Conservation (phyloP, 2,888 invertebrate genomes). For the Apoderus coryli region DNA sequence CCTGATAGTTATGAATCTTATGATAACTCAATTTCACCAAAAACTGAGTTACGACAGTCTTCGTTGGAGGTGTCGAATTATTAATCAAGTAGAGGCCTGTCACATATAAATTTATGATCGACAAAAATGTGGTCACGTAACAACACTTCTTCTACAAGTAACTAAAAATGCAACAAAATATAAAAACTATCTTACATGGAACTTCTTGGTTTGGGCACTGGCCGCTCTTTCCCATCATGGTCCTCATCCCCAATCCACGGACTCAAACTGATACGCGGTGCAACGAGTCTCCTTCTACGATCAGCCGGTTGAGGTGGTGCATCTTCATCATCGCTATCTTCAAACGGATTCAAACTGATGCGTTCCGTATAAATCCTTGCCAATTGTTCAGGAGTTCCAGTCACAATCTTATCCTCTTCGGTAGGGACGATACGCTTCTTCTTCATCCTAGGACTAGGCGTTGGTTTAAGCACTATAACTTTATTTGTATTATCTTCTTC, state of each 20-base stretch:
- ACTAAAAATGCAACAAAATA: too few species aligned
- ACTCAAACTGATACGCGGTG: constrained; percentile 42
- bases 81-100: too few species aligned
- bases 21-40: too few species aligned
- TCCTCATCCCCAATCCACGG: constrained; percentile 40
- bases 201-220: constrained; percentile 36
- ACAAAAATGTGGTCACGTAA: too few species aligned
- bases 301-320: constrained; percentile 15
- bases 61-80: too few species aligned
- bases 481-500: constrained; percentile 20
- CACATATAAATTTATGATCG: too few species aligned
- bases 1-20: too few species aligned
- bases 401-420: constrained; percentile 12
- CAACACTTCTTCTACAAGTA: too few species aligned
- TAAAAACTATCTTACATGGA: constrained; percentile 31
- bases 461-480: constrained; percentile 22
- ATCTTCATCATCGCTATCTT: constrained; percentile 18
- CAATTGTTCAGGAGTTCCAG: constrained; percentile 12
- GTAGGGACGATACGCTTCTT: constrained; percentile 18
- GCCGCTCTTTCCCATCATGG: constrained; percentile 31
- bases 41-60: too few species aligned
- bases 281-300: constrained; percentile 18
- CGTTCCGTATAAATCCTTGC: constrained; percentile 13
- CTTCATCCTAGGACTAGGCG: constrained; percentile 13
- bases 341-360: constrained; percentile 21